Evolutionary conservation across 1,140 invertebrate species (phyloP), one percentile per base, ranked within the genome.

Genomic region (Megathymus violae): DNA sequence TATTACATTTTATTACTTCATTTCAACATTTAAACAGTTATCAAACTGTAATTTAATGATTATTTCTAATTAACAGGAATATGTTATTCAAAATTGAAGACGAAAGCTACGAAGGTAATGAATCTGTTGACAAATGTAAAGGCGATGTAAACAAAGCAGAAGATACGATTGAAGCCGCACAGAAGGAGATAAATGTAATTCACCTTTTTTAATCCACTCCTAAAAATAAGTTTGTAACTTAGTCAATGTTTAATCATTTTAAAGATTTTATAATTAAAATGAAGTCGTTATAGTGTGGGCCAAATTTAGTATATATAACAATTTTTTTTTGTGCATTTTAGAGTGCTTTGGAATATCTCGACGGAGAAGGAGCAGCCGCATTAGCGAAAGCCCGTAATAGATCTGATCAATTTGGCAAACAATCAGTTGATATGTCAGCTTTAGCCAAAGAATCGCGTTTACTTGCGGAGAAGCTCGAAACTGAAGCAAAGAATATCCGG

Each of bases 391-490:
- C 98, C 0, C 93, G 94, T 77, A 94, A 96, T 70, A 94, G 96
- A 36, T 97, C 97, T 0, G 93, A 95, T 40, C 94, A 97, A 85
- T 97, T 97, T 84, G 98, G 97, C 4, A 95, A 97, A 68, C 96
- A 98, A 78, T 98, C 97, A 11, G 93, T 96, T 15, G 95, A 97
- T 71, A 98, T 99, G 96, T 97, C 97, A 0, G 93, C 94, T 10
- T 96, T 98, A 41, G 97, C 98, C 0, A 94, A 96, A 59, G 95
- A 98, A 81, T 97, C 98, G 2, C 93, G 97, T 14, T 84, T 93
- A 9, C 75, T 96, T 1, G 96, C 97, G 0, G 95, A 98, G 68
- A 92, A 94, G 89, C 93, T 95, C 62, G 94, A 94, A 76, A 93
- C 95, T 1, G 94, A 97, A 73, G 97, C 97, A 0, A 93, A 94